Evolutionary conservation across 1,140 invertebrate species (phyloP), one percentile per base, ranked within the genome.

Genomic region (Lycorma delicatula): DNA sequence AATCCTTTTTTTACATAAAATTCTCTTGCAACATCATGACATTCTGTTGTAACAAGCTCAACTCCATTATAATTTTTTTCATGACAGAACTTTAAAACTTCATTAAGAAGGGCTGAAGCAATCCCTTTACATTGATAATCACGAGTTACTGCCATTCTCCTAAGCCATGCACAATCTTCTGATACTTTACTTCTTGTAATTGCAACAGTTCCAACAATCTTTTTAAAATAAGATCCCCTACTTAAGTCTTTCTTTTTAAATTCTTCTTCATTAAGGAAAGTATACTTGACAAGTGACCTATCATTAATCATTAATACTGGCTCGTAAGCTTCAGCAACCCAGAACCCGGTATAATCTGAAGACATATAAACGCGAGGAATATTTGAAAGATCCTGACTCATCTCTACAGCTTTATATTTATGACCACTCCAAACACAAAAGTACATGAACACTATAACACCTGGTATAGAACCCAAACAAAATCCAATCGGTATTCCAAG

Each of bases 1-100:
- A 81, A 81, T 13, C 75, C 77, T 54, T 73, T 75, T 29, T 75
- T 77, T n/a, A 75, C 61, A 56, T 75, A 79, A 12, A 80, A 60
- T 60, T 73, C 72, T 57, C 72, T 66, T 25, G 74, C 77, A 55
- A 66, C 70, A 28, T 75, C 70, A 20, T 75, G 76, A 57, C 78
- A 76, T 61, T 81, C 77, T 0, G 78, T 77, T 16, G 75, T 74
- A 1, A 75, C 71, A 13, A 72, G 66, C 60, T 78, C 73, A 47
- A 72, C 71, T 57, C 68, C 72, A 28, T 70, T 69, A 61, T 77
- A 79, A 3, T 76, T 72, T 54, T 75, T 69, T 11, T 72, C 68
- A 38, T 68, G 72, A 1, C 74, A 77, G 63, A 80, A 80, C 47
- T 72, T 65, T 7, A 78, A 61, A 7, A 71, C 74, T 34, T 68